phyloP scores from a whole-genome alignment of 2,888 invertebrate genomes.

The Ormyrus thymus region DNA sequence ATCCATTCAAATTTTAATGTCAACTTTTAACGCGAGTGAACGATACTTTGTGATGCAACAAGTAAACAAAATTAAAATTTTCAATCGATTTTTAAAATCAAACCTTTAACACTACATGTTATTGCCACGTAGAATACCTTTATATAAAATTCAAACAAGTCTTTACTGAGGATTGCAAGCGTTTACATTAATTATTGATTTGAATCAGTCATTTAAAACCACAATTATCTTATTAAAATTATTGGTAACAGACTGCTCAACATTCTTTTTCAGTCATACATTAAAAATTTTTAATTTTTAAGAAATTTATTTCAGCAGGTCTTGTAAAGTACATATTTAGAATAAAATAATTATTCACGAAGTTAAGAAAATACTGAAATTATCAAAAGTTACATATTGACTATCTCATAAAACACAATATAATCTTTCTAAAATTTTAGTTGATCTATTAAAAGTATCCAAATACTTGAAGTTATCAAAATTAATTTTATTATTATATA shows the following conservation, averaged over 20 bases:
- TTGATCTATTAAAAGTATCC: neutral
- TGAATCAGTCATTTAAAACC: neutral
- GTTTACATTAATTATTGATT: neutral
- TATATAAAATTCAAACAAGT: slow-evolving; percentile 1
- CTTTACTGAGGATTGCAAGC: neutral
- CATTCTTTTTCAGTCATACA: no score
- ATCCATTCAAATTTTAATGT: slow-evolving; percentile 30
- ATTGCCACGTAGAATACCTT: neutral
- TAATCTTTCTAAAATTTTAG: no score
- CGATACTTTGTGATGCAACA: neutral
- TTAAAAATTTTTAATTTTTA: neutral
- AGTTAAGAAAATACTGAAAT: neutral
- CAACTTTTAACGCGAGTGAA: neutral
- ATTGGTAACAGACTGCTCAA: no score
- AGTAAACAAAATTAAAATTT: neutral
- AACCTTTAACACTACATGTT: slow-evolving; percentile 2
- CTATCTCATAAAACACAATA: no score
- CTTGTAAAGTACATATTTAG: neutral
- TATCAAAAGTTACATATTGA: no score
- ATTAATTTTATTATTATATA: neutral
- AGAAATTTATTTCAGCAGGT: neutral
- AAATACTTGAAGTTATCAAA: neutral
- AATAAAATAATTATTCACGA: neutral
- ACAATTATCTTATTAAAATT: no score
- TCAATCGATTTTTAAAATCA: slow-evolving; percentile 10